A percentile compares a stretch with the other conserved stretches of the same genome.
These are phyloP conservation scores for Delia radicum DNA, from an alignment of 1,140 invertebrate species.

Conservation along the genomic window DNA sequence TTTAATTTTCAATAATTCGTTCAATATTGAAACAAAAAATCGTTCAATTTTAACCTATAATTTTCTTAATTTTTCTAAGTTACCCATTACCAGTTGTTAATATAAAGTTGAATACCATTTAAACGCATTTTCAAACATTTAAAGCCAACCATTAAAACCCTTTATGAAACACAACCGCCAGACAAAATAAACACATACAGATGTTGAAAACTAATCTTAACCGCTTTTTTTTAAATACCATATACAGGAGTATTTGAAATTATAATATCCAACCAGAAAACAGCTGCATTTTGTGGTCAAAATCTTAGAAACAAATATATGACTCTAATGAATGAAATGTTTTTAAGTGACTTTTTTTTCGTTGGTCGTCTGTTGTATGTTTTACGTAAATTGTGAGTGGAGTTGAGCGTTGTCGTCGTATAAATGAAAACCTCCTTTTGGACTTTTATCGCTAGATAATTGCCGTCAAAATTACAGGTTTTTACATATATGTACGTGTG, in stretches of 20 bases:
- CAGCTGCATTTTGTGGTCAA: slow-evolving; percentile 18
- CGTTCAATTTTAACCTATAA: background rate
- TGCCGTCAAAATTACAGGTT: slow-evolving; percentile 25
- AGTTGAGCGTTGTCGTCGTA: background rate
- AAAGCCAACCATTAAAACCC: too few relatives aligned
- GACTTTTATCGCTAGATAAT: slow-evolving; percentile 28
- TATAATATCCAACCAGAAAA: background rate
- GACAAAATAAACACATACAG: background rate
- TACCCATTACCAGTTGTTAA: background rate
- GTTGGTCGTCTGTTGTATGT: background rate
- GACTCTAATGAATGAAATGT: background rate
- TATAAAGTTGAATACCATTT: background rate
- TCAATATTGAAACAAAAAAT: too few relatives aligned
- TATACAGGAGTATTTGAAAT: background rate
- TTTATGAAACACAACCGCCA: too few relatives aligned
- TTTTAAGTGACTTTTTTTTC: background rate
- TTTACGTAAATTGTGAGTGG: too few relatives aligned
- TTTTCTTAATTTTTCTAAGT: background rate
- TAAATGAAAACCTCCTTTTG: slow-evolving; percentile 23
- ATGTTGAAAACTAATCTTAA: background rate
- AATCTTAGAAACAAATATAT: background rate
- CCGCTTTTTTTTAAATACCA: background rate
- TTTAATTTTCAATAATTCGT: too few relatives aligned
- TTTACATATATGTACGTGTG: too few relatives aligned
- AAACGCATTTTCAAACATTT: background rate